These are phyloP conservation scores for Zaprionus camerounensis DNA, from an alignment of 1,140 invertebrate genomes.

Conservation along the genomic window DNA sequence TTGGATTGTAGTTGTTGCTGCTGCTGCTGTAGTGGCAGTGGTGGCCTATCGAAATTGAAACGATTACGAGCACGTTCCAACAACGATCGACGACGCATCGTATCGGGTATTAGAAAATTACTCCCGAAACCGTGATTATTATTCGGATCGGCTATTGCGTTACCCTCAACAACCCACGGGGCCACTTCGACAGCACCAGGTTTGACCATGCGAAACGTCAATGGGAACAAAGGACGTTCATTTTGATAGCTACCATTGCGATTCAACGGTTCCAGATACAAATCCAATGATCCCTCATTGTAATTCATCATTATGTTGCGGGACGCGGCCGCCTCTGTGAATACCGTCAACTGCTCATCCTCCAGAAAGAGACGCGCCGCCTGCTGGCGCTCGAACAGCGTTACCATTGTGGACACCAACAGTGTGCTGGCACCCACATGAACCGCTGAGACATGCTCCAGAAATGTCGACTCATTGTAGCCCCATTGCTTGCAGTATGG, in stretches of 20 bases:
- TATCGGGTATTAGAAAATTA: slow-evolving; percentile 17
- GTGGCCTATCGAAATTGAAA: slow-evolving; percentile 19
- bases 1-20: not conserved
- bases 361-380: slow-evolving; percentile 66
- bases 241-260: slow-evolving; percentile 63
- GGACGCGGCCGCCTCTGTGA: slow-evolving; percentile 51
- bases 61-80: slow-evolving; percentile 29
- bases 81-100: slow-evolving; percentile 13
- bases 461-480: slow-evolving; percentile 68
- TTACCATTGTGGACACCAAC: slow-evolving; percentile 67
- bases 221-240: not conserved
- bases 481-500: slow-evolving; percentile 73
- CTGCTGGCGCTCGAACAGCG: slow-evolving; percentile 67
- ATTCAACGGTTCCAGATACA: slow-evolving; percentile 63
- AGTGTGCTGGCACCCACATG: slow-evolving; percentile 55
- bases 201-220: not conserved
- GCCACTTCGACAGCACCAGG: slow-evolving; percentile 25
- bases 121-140: slow-evolving; percentile 5
- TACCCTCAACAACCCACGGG: slow-evolving; percentile 17
- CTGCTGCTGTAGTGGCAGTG: not conserved
- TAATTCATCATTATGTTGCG: slow-evolving; percentile 59
- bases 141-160: not conserved
- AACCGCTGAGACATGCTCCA: slow-evolving; percentile 60
- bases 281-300: slow-evolving; percentile 41
- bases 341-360: slow-evolving; percentile 65